Evolutionary conservation across 2,113 vertebrate species (phyloP), one percentile per base, ranked within the genome.

Genomic region (Seriola dumerili): DNA sequence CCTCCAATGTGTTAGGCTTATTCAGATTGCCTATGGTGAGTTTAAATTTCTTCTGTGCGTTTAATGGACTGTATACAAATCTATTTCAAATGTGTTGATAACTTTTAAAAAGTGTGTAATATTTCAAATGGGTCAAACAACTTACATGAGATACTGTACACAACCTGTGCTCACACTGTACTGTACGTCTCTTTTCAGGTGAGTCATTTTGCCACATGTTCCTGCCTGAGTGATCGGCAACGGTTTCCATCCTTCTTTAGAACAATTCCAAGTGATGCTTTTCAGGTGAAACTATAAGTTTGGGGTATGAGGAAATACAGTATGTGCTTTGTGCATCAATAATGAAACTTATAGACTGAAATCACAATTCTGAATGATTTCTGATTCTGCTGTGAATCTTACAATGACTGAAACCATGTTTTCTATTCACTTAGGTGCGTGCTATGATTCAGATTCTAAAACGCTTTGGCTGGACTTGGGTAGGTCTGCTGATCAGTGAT

Each of bases 11-110:
- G 1, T 74, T 94, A 65, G 91, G 93, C 34, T 81, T 94, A 73
- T 94, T 90, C 72, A 84, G 74, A 44, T 38, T 94, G 13, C 93
- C 93, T 8, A 86, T 94, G 83, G 93, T 93, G 88, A 70, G 87
- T 64, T 59, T 54, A 34, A 16, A 44, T 23, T n/a, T 63, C 17
- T 13, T 63, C n/a, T 76, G 16, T 32, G 6, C 54, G 65, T 78
- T 42, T 17, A 29, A 3, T 59, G 0, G 34, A 36, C 2, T 57
- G n/a, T 76, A 13, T 17, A 38, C 13, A 0, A 32, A 16, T 67
- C 8, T 38, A 12, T 36, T 52, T 52, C 36, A 57, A 16, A 38
- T 54, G 29, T 50, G 21, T 11, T 23, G 54, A 12, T 23, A 12
- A n/a, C 5, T 23, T 38, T 40, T 40, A 2, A 71, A 71, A 17